phyloP scores from a whole-genome alignment of 2,888 invertebrate species.

The Mayetiola destructor region DNA sequence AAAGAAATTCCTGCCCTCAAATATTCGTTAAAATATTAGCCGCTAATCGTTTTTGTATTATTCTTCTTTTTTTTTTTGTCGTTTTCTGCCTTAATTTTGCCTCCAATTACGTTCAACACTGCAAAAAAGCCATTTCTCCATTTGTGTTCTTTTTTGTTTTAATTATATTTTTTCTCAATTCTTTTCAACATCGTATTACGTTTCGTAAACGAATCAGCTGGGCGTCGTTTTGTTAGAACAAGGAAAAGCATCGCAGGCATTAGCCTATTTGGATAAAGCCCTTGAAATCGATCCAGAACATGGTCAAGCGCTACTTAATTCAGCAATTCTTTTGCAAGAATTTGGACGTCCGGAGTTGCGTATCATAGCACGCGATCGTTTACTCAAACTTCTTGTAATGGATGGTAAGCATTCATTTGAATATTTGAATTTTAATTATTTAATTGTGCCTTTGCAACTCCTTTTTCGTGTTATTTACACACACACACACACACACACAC shows the following conservation, averaged over 20 bases:
- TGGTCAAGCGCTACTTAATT: constrained; percentile 86
- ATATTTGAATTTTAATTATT: no score
- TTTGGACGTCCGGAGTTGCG: constrained; percentile 65
- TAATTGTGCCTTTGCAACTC: no score
- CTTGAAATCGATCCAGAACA: constrained; percentile 86
- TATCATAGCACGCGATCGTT: constrained; percentile 63
- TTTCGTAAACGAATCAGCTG: constrained; percentile 39
- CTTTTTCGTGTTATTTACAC: no score
- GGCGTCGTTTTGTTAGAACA: constrained; percentile 90
- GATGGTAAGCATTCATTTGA: constrained; percentile 42
- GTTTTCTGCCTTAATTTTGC: neutral
- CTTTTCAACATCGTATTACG: neutral
- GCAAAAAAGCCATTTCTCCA: neutral
- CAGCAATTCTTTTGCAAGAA: constrained; percentile 87
- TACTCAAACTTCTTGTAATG: constrained; percentile 65
- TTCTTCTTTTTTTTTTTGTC: neutral
- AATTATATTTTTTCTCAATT: neutral
- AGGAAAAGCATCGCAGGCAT: constrained; percentile 78
- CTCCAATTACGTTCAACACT: no score
- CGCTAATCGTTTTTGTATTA: neutral
- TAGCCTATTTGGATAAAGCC: constrained; percentile 85
- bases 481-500: no score
- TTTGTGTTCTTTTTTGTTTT: neutral
- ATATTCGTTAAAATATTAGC: constrained; percentile 10
- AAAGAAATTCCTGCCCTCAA: no score